phyloP scores from a whole-genome alignment of 2,888 invertebrate species.

The Torymus aiolomorphi region DNA sequence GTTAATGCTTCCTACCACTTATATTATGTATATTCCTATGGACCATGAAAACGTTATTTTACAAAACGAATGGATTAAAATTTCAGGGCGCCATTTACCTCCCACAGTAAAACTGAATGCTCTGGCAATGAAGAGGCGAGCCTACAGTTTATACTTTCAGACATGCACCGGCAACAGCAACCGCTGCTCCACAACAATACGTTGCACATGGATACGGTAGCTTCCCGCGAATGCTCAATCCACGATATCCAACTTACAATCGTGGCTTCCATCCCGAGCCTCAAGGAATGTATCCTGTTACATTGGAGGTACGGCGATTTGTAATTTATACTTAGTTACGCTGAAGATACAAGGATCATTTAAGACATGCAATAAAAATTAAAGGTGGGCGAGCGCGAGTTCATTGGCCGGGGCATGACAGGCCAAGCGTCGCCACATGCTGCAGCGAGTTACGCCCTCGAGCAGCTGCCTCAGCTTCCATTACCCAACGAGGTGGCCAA shows the following conservation, averaged over 20 bases:
- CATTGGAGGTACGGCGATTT: conserved; percentile 66
- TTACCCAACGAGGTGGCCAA: conserved; percentile 73
- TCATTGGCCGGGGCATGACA: conserved; percentile 91
- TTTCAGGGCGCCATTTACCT: conserved; percentile 84
- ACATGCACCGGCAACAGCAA: conserved; percentile 72
- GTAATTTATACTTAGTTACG: background rate
- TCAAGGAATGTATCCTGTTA: conserved; percentile 71
- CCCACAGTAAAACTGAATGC: conserved; percentile 97
- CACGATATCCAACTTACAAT: conserved; percentile 69
- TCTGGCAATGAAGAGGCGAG: conserved; percentile 94
- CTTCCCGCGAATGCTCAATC: conserved; percentile 70
- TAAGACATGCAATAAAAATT: too few species aligned
- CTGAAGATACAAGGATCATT: too few species aligned
- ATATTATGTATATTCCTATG: background rate
- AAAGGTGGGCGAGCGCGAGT: conserved; percentile 88
- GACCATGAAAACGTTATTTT: background rate
- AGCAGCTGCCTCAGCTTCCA: conserved; percentile 79
- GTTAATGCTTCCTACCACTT: background rate
- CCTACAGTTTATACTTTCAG: conserved; percentile 86
- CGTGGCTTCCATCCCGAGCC: conserved; percentile 69
- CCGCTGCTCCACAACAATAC: conserved; percentile 69
- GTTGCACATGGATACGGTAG: conserved; percentile 68
- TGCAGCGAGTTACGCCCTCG: conserved; percentile 82
- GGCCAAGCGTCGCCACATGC: conserved; percentile 94
- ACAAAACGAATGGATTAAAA: background rate